Evolutionary conservation across 64 coral and sea anemone species (phyloP).

Genomic region (Acropora yongei): DNA sequence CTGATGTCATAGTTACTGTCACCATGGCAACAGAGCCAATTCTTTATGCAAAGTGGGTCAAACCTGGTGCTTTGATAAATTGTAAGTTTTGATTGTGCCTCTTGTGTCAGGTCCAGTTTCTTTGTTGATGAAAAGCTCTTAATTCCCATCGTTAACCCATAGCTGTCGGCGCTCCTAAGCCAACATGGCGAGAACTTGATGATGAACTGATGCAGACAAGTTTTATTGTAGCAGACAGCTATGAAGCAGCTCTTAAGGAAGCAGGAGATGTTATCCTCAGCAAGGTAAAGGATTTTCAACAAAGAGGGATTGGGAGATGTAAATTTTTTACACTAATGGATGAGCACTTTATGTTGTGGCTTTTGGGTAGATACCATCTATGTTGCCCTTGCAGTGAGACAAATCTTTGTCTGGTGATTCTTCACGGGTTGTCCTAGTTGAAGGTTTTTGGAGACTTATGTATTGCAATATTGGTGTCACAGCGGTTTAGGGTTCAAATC

Average conservation of each 20-base stretch:
- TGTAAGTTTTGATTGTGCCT: slow-evolving; percentile 40
- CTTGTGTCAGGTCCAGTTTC: background rate
- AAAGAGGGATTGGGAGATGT: too few species aligned
- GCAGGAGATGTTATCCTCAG: slow-evolving; percentile 88
- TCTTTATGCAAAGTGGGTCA: slow-evolving; percentile 88
- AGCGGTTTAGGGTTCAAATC: too few species aligned
- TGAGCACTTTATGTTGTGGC: too few species aligned
- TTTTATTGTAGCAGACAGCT: slow-evolving; percentile 82
- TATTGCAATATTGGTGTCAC: too few species aligned
- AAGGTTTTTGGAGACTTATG: too few species aligned
- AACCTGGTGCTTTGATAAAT: slow-evolving; percentile 78
- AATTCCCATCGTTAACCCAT: background rate
- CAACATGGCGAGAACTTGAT: slow-evolving; percentile 82
- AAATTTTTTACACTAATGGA: too few species aligned
- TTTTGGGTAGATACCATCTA: too few species aligned
- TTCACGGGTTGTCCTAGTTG: too few species aligned
- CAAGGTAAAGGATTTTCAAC: slow-evolving; percentile 55
- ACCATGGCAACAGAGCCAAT: slow-evolving; percentile 71
- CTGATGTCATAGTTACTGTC: slow-evolving; percentile 86
- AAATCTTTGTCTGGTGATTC: too few species aligned
- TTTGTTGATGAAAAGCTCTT: background rate
- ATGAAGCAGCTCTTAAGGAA: slow-evolving; percentile 73
- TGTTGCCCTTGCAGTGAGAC: too few species aligned
- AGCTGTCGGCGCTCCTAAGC: slow-evolving; percentile 83
- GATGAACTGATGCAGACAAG: slow-evolving; percentile 84